phyloP scores from a whole-genome alignment of 2,113 vertebrate genomes.

The Onychostruthus taczanowskii region DNA sequence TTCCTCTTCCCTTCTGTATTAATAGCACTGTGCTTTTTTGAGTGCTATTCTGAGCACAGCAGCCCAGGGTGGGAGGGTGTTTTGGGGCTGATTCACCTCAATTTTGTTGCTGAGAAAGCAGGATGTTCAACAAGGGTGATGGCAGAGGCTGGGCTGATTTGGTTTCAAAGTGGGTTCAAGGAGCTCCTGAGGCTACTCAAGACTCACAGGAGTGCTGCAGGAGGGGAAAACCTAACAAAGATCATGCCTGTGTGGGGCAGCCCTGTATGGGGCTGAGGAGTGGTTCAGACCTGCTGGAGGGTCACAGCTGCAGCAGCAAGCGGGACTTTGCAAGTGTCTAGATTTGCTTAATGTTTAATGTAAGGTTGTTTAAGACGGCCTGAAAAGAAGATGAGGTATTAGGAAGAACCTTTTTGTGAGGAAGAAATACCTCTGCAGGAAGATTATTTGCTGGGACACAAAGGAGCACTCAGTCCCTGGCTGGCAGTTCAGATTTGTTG shows the following conservation, averaged over 20 bases:
- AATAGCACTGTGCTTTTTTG: background rate
- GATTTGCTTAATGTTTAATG: background rate
- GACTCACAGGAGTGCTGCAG: background rate
- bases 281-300: background rate
- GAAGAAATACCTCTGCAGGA: background rate
- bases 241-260: background rate
- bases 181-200: background rate
- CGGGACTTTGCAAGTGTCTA: background rate
- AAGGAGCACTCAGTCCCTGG: background rate
- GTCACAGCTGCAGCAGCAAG: background rate
- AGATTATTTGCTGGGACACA: background rate
- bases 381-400: background rate
- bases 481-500: background rate
- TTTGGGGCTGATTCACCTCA: background rate
- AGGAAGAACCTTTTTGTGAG: background rate
- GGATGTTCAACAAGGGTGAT: background rate
- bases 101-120: background rate
- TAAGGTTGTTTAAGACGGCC: background rate
- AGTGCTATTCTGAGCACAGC: background rate
- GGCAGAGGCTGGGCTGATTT: background rate
- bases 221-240: rapidly evolving
- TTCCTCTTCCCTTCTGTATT: background rate
- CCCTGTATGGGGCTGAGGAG: no score
- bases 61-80: background rate
- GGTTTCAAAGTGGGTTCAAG: background rate